Conservation (phyloP, 2,797 vertebrate genomes). For the Crenichthys baileyi region DNA sequence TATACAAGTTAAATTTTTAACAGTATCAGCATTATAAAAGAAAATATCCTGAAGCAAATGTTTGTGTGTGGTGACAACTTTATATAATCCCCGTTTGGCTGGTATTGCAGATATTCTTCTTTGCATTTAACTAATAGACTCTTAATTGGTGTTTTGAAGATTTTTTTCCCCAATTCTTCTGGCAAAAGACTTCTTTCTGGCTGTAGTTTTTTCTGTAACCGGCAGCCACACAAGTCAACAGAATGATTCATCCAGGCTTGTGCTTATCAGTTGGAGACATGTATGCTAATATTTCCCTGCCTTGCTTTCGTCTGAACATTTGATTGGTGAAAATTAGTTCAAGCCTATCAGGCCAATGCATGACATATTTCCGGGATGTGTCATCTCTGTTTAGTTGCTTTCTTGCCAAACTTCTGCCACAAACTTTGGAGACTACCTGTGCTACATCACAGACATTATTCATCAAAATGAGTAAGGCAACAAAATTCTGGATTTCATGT, state of each 20-base stretch:
- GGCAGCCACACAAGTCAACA: neutral
- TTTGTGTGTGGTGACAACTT: neutral
- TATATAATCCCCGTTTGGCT: neutral
- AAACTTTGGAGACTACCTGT: neutral
- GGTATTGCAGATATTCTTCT: neutral
- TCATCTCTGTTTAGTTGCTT: neutral
- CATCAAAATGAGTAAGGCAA: neutral
- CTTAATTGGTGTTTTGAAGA: neutral
- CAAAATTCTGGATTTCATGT: neutral
- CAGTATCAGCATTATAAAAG: neutral
- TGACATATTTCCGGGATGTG: neutral
- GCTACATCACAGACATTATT: neutral
- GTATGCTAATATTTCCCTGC: neutral
- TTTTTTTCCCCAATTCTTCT: neutral
- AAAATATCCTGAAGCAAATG: neutral
- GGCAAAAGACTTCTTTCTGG: neutral
- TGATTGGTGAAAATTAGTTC: neutral
- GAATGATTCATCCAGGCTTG: neutral
- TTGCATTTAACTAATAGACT: neutral
- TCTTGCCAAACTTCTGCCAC: neutral
- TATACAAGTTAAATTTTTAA: neutral
- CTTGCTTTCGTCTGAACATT: slow-evolving; percentile 1
- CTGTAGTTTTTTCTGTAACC: neutral
- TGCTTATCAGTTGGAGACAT: neutral
- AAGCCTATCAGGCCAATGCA: neutral